Conservation (phyloP, 1,140 invertebrate genomes). For the Anoplophora glabripennis region DNA sequence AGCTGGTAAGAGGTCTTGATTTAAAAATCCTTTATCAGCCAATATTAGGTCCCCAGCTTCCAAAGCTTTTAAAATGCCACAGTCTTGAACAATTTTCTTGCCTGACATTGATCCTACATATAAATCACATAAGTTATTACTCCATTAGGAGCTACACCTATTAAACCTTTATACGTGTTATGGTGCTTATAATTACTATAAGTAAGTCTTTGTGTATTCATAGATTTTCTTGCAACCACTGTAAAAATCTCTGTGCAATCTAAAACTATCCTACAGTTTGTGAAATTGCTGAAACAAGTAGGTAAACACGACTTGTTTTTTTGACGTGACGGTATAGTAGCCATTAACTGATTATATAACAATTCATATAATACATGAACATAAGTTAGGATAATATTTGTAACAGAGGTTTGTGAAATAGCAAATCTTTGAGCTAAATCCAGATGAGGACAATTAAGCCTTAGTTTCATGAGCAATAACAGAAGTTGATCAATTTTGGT, state of each 20-base stretch:
- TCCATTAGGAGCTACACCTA: constrained; percentile 24
- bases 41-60: constrained; percentile 14
- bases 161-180: constrained; percentile 12
- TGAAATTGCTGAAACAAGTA: constrained; percentile 20
- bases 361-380: constrained; percentile 14
- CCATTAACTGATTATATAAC: constrained; percentile 19
- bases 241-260: constrained; percentile 24
- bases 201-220: constrained; percentile 15
- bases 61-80: not conserved
- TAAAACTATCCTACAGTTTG: constrained; percentile 21
- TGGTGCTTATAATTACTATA: constrained; percentile 17
- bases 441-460: constrained; percentile 9
- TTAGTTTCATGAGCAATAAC: constrained; percentile 8
- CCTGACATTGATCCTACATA: constrained; percentile 11
- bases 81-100: constrained; percentile 12
- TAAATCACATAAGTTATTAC: too few species aligned
- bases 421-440: constrained; percentile 12
- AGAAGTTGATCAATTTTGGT: not conserved
- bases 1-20: constrained; percentile 9
- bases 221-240: not conserved
- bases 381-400: constrained; percentile 11
- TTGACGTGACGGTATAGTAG: constrained; percentile 12
- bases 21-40: constrained; percentile 13
- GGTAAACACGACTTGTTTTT: constrained; percentile 23
- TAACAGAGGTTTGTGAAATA: not conserved